Base-by-base conservation (phyloP, 1,140 invertebrate species). In the Drosophila azteca region DNA sequence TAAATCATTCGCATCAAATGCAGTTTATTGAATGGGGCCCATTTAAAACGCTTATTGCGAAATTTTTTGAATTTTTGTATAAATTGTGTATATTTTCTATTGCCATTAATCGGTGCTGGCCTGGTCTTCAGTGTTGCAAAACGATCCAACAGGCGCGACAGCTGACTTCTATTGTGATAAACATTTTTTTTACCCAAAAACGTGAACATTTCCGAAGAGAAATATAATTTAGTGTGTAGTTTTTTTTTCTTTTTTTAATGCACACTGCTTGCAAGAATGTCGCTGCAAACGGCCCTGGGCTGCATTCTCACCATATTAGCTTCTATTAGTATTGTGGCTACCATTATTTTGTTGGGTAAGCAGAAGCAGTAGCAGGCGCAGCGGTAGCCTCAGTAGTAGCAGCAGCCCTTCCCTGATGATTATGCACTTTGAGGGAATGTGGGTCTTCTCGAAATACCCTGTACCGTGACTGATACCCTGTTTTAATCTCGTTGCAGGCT, bases 401-500 rank as follows among this genome's bases (percentile, higher is more conserved):
- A 20, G 17, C 17, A 20, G 17, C 17, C 17, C 17, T 0, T 1
- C 17, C 61, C 6, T n/a, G 6, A 53, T 51, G 11, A 58, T 41
- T 26, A 26, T 7, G 15, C 26, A 41, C 26, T 55, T 44, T 20
- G 43, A 49, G 39, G 9, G 46, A 62, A 39, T 3, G 35, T 39
- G 35, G 35, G 35, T 13, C 31, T 8, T 8, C 31, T 54, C 24
- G 24, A 26, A 26, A n/a, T n/a, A 11, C 44, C 3, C 11, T 5
- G 24, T 26, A 1, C 17, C 20, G 11, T 20, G 17, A 58, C 26
- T 70, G 4, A 69, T 24, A 39, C 6, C 3, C 5, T 3, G 17
- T 50, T 52, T 31, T 6, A 13, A 44, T 17, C 50, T 49, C 7
- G 35, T 89, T 88, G 8, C 92, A 97, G 97, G 96, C 87, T 98